Percentiles rank a stretch among this genome's conserved stretches.
Conservation (phyloP, 2,797 vertebrate species). For the Bucorvus abyssinicus region DNA sequence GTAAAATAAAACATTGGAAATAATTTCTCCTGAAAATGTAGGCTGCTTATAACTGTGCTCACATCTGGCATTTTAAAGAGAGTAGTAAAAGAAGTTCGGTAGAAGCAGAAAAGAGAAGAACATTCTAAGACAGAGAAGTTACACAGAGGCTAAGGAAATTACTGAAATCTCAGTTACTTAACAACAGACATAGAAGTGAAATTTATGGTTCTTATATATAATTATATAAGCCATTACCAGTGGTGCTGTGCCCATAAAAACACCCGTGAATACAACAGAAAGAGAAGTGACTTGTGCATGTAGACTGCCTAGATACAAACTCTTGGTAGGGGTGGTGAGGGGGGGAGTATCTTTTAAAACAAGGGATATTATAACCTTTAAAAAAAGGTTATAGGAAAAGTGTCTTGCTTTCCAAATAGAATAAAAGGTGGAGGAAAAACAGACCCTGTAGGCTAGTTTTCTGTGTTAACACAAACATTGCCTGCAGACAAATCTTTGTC, state of each 20-base stretch:
- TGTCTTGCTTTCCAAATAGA: neutral
- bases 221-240: neutral
- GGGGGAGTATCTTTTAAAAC: neutral
- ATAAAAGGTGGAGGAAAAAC: neutral
- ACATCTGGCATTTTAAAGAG: neutral
- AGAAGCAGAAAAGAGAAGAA: neutral
- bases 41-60: neutral
- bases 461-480: neutral
- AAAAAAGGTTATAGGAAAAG: neutral
- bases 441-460: neutral
- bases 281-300: neutral
- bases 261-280: neutral
- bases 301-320: neutral
- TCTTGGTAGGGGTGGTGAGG: fast-evolving
- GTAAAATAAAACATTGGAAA: neutral
- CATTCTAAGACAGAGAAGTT: neutral
- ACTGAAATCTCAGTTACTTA: neutral
- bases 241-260: neutral
- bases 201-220: neutral
- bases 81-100: neutral
- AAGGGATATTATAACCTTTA: neutral
- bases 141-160: neutral
- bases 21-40: neutral
- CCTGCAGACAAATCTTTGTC: neutral
- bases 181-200: neutral